Base-by-base conservation (phyloP, 1,140 invertebrate species). In the Rhopalosiphum padi region DNA sequence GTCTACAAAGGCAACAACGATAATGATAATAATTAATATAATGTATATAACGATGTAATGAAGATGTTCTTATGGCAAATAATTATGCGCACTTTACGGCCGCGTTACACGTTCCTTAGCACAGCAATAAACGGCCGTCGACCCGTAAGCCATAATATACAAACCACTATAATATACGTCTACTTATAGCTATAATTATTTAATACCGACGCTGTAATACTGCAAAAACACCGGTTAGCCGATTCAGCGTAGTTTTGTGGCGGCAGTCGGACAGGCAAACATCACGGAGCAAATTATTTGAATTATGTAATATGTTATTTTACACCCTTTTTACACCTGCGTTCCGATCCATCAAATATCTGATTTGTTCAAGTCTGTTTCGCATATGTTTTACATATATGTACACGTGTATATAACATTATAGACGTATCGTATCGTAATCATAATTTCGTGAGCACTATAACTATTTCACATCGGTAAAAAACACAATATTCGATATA, bases 101-200 rank as follows among this genome's bases (percentile, higher is more conserved):
- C 60, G n/a, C 18, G n/a, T 77, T 77, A 77, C 60, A n/a, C 60
- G n/a, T 77, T 77, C 60, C 60, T 77, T 0, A n/a, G 15, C 60
- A n/a, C 60, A 77, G 60, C n/a, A 77, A 77, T 77, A 77, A 77
- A 77, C 60, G 60, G 60, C 30, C 60, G 60, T 77, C 60, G 60
- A 77, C 60, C 60, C 5, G n/a, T 77, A 77, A n/a, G 60, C 60
- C 60, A 77, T 77, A 77, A 77, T 77, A 77, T n/a, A 30, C 55
- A 77, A n/a, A n/a, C 60, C 60, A 77, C 60, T 77, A 77, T n/a
- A 77, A 77, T 77, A 77, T 77, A n/a, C 60, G 30, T 77, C 60
- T 77, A 35, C 15, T 77, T n/a, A 77, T n/a, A 18, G 60, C 30
- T 77, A 77, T 35, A 77, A 77, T 77, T 77, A 77, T 77, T 77